These are phyloP conservation scores for Liposcelis brunnea DNA, from an alignment of 2,888 invertebrate genomes.

Conservation along the genomic window DNA sequence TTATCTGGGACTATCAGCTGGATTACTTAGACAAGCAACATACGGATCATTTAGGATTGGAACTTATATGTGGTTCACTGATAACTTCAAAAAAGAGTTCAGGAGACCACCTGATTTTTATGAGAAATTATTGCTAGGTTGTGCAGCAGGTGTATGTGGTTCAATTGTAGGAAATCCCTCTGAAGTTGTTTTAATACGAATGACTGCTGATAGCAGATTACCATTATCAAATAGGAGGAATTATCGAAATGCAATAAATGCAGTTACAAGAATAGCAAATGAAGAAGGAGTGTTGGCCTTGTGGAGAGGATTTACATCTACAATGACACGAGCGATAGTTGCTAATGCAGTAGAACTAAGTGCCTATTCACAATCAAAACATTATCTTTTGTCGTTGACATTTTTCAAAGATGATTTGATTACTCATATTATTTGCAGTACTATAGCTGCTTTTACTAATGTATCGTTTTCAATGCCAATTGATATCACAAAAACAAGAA, in stretches of 20 bases:
- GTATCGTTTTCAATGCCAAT: conserved; percentile 97
- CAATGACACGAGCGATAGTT: conserved; percentile 86
- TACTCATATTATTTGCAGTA: conserved; percentile 86
- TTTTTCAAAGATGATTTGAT: conserved; percentile 62
- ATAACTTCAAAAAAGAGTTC: conserved; percentile 44
- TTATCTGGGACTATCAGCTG: conserved; percentile 86
- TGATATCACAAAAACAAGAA: conserved; percentile 96
- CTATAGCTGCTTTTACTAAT: conserved; percentile 93
- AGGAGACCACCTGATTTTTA: conserved; percentile 64
- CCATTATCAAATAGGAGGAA: conserved; percentile 77
- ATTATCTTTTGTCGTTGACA: conserved; percentile 32
- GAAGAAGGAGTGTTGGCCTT: conserved; percentile 77
- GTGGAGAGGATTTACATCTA: conserved; percentile 83
- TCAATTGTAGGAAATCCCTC: conserved; percentile 96
- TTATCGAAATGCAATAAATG: conserved; percentile 86
- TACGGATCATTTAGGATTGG: conserved; percentile 95
- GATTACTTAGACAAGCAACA: conserved; percentile 85
- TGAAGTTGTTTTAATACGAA: conserved; percentile 87
- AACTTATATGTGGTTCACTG: conserved; percentile 81
- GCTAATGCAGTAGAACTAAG: conserved; percentile 97
- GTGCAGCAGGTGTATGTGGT: conserved; percentile 69
- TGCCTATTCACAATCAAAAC: conserved; percentile 81
- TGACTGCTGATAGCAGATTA: conserved; percentile 94
- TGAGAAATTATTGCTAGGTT: conserved; percentile 66
- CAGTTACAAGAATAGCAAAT: conserved; percentile 55